Evolutionary conservation across 2,888 invertebrate genomes (phyloP).

Genomic region (Micoletzkya japonica): DNA sequence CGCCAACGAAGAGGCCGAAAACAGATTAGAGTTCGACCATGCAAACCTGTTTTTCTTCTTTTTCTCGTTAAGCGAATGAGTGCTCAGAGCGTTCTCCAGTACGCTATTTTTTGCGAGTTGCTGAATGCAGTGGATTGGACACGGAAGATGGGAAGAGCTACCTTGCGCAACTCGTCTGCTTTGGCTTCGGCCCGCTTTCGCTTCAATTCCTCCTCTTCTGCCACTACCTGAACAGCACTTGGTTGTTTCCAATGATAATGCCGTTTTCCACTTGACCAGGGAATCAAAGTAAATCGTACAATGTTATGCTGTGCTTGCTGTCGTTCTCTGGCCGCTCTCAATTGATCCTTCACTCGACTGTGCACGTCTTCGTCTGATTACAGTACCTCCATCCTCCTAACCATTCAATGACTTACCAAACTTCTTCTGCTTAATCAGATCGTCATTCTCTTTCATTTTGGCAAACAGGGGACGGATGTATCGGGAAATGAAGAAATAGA

Average conservation of each 20-base stretch:
- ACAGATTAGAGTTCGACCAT: not conserved
- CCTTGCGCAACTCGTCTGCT: no score
- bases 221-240: conserved; percentile 11
- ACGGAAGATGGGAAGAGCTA: no score
- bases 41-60: conserved; percentile 9
- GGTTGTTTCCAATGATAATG: not conserved
- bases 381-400: not conserved
- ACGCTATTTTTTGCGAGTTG: not conserved
- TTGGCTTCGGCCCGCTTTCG: conserved; percentile 3
- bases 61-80: not conserved
- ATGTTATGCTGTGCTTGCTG: conserved; percentile 15
- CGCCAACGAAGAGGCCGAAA: not conserved
- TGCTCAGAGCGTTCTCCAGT: conserved; percentile 18
- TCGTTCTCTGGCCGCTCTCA: conserved; percentile 6
- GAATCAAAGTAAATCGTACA: not conserved
- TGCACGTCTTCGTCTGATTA: not conserved
- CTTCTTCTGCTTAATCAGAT: not conserved
- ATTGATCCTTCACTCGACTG: not conserved
- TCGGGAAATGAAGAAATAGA: conserved; percentile 1
- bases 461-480: not conserved
- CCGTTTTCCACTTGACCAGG: not conserved
- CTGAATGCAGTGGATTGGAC: no score
- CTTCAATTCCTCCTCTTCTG: not conserved
- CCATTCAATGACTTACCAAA: not conserved
- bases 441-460: not conserved